These are phyloP conservation scores for Bursaphelenchus okinawaensis DNA, from an alignment of 2,888 invertebrate genomes.

Conservation along the genomic window DNA sequence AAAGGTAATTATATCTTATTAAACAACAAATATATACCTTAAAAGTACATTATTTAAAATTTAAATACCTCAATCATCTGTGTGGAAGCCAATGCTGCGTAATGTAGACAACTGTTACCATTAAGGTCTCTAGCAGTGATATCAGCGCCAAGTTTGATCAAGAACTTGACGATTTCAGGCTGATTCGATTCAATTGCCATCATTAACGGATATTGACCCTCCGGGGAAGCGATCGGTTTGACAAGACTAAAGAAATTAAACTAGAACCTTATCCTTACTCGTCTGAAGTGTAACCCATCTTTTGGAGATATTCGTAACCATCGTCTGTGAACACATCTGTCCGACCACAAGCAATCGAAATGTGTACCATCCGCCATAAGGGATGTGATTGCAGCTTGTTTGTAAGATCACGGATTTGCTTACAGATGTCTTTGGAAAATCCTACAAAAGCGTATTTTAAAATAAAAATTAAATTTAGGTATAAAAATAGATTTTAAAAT, in stretches of 20 bases:
- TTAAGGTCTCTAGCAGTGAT: conserved; percentile 77
- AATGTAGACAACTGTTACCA: conserved; percentile 89
- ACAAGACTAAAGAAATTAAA: conserved; percentile 24
- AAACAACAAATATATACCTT: background rate
- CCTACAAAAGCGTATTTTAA: conserved; percentile 7
- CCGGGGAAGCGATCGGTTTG: conserved; percentile 38
- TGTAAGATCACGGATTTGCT: conserved; percentile 29
- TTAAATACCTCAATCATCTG: conserved; percentile 42
- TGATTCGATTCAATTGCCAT: conserved; percentile 47
- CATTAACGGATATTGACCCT: conserved; percentile 45
- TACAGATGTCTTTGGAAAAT: conserved; percentile 22
- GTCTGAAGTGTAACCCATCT: conserved; percentile 21
- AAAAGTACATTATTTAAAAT: background rate
- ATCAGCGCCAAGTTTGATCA: conserved; percentile 68
- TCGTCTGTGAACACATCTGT: conserved; percentile 41
- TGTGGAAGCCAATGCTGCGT: conserved; percentile 90
- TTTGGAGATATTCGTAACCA: conserved; percentile 29
- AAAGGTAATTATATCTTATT: background rate
- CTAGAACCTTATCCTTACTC: conserved; percentile 14
- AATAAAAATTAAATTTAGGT: background rate
- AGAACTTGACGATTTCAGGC: conserved; percentile 37
- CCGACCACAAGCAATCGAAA: conserved; percentile 47
- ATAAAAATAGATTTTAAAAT: no score
- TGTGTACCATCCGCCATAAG: conserved; percentile 52
- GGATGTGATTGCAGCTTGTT: conserved; percentile 35